Evolutionary conservation across 2,113 vertebrate species (phyloP), one percentile per base, ranked within the genome.

Genomic region (Podarcis muralis): DNA sequence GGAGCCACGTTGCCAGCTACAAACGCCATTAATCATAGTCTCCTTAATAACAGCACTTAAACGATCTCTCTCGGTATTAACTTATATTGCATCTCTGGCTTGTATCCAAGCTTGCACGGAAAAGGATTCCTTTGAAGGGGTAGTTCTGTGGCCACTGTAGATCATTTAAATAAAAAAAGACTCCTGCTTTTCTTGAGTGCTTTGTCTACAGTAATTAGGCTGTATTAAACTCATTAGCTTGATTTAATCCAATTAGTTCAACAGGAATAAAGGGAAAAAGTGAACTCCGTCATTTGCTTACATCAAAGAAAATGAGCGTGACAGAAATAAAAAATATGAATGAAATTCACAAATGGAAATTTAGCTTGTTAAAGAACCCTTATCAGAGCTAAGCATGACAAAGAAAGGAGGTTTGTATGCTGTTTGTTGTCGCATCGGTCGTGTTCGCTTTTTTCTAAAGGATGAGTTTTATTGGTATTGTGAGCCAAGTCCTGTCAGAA

Each of bases 31-130:
- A 95, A 90, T 97, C 94, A 96, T 89, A 88, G 89, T 93, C 92
- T 95, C 87, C 84, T 96, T 96, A 95, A 95, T 94, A 96, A 95
- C 91, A 86, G 1, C 91, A 94, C 85, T 97, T 95, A 96, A 96
- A 95, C 0, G 66, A 96, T 95, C 93, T 95, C 68, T 95, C 91
- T 92, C 91, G 90, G 85, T 95, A 93, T 95, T 96, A 95, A 92
- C 83, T 92, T 95, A 94, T 92, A 94, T 94, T 95, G 81, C 84
- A 95, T 91, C 85, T 83, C 88, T 94, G 94, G 86, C 92, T 95
- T 87, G 77, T 79, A 93, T 95, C 92, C 93, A 96, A 83, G 43
- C 48, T 76, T 92, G 66, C 90, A 86, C 71, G 75, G 88, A 87
- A 91, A 94, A 90, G 15, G 35, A 74, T 93, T 84, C 35, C 92